Evolutionary conservation across 2,113 vertebrate genomes (phyloP), one percentile per base, ranked within the genome.

Genomic region (Macrotis lagotis): DNA sequence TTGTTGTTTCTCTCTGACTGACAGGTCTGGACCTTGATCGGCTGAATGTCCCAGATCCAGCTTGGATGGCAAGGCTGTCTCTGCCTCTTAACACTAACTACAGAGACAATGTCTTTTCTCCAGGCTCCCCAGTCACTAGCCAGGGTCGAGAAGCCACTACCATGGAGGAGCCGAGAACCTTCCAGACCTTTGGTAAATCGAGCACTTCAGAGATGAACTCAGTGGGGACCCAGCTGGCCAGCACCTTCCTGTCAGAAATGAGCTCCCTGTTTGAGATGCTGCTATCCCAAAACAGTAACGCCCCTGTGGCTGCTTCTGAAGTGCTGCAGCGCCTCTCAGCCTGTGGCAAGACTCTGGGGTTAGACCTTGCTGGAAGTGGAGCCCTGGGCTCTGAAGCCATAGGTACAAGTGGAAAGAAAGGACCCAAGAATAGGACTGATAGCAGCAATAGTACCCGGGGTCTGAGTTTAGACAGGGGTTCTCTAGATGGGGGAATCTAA

Each of bases 221-320:
- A 0, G 0, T 90, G 0, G 98, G 98, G 90, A 98, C 97, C 0
- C 98, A 98, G 6, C 98, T 99, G 97, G 99, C 99, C 59, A 99
- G 96, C 97, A 99, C 97, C 25, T 99, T 99, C 95, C 98, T 99
- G 49, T 99, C 99, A 0, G 99, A 99, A 98, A 99, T 99, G 98
- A 99, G 99, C 98, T 99, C 99, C 0, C 98, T 99, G 94, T 98
- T 99, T 3, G 99, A 99, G 97, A 99, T 99, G 99, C 98, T 99
- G 95, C 97, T 99, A 98, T 99, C 98, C 0, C 99, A 99, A 98
- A 99, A 99, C 96, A 98, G 98, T 0, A 98, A 99, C 22, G 98
- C 98, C 51, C 99, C 99, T 11, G 96, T 96, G 88, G 98, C 98
- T 0, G 98, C 98, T 0, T 98, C 98, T 0, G 99, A 99, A n/a